Evolutionary conservation across 2,113 vertebrate species (phyloP), one percentile per base, ranked within the genome.

Genomic region (Paratilapia polleni): DNA sequence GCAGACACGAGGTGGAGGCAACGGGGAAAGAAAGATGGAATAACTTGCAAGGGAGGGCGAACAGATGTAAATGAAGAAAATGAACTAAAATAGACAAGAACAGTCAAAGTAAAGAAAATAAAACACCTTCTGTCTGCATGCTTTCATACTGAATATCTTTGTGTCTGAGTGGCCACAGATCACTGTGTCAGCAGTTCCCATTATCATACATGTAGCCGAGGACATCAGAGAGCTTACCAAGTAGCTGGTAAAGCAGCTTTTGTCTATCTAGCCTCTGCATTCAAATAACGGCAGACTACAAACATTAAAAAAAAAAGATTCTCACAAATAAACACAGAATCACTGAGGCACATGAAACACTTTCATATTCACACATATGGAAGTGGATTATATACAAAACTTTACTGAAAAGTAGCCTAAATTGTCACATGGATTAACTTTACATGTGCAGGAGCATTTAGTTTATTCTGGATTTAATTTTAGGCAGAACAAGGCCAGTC

Each of bases 171-270:
- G 88, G 84, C 87, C 74, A 15, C 87, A 64, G 87, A 82, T 92
- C 62, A 92, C 85, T 77, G 83, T 90, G 92, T 92, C 88, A 82
- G 88, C 84, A 75, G 73, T 81, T 84, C 78, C 81, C 83, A 89
- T 88, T 91, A 87, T 77, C 83, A 54, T 82, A 88, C 84, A 83
- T 70, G 79, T 17, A 28, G 80, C 78, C 62, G 88, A 91, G 86
- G 83, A 87, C 92, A 91, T 88, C 78, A 84, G 87, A 87, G 90
- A 78, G 68, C 82, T 82, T 57, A 62, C 74, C 61, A 78, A 87
- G 87, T 83, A 81, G 76, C 82, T 81, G 14, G 60, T 84, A 54
- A 86, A 86, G 57, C 80, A 49, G 58, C 68, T 15, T 77, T 77
- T 77, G 47, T 78, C 78, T 61, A 68, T 64, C 31, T 31, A 31